A percentile compares a stretch with the other conserved stretches of the same genome.
phyloP scores from a whole-genome alignment of 2,797 vertebrate genomes.

The Megaceryle alcyon region DNA sequence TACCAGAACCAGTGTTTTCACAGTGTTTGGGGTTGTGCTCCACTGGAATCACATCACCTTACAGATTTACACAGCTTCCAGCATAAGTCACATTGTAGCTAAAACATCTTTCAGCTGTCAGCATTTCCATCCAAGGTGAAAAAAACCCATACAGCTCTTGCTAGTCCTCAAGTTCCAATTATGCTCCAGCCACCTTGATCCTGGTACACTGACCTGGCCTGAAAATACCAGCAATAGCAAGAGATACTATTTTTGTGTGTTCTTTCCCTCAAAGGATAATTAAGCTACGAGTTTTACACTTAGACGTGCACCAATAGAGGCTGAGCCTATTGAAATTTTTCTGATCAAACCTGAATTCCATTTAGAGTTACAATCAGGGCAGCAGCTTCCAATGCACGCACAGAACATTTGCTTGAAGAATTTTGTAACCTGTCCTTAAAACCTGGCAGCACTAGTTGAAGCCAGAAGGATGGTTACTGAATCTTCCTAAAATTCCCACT shows the following conservation, averaged over 20 bases:
- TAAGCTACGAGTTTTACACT: neutral
- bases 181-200: neutral
- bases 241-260: neutral
- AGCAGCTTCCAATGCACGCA: neutral
- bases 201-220: neutral
- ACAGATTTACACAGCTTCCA: neutral
- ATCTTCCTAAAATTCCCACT: neutral
- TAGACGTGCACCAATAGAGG: neutral
- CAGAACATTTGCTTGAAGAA: neutral
- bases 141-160: neutral
- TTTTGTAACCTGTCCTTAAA: neutral
- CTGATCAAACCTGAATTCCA: neutral
- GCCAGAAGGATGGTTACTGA: neutral
- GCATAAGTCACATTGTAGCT: neutral
- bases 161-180: neutral
- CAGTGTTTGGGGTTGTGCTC: neutral
- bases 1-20: neutral
- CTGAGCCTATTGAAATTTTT: neutral
- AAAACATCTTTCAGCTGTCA: neutral
- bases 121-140: neutral
- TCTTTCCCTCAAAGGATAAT: neutral
- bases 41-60: neutral
- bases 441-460: neutral
- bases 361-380: neutral
- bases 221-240: neutral